phyloP scores from a whole-genome alignment of 1,140 invertebrate genomes.

The Conus ventricosus region DNA sequence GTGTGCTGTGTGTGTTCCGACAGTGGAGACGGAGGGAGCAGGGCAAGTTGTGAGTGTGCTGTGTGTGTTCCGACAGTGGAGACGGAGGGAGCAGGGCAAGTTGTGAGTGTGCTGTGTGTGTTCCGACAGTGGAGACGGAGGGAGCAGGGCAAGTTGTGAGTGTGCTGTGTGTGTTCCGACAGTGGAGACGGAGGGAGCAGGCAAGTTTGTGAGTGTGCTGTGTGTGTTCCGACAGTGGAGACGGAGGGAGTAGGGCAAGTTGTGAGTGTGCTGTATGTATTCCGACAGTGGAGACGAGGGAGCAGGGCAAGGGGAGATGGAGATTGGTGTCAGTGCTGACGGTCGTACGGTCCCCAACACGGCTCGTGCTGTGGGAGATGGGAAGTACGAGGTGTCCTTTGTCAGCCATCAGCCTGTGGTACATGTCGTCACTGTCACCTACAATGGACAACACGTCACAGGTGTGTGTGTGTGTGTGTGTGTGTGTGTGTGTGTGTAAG shows the following conservation, averaged over 20 bases:
- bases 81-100: constrained; percentile 94
- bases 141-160: constrained; percentile 87
- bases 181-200: constrained; percentile 96
- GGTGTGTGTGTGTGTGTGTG: constrained; percentile 76
- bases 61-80: constrained; percentile 81
- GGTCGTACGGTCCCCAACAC: constrained; percentile 96
- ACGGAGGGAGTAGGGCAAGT: constrained; percentile 97
- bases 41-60: constrained; percentile 80
- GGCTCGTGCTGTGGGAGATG: constrained; percentile 96
- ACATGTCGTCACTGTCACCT: constrained; percentile 96
- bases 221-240: constrained; percentile 82
- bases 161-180: too few relatives aligned
- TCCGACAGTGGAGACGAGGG: constrained; percentile 77
- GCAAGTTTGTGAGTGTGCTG: constrained; percentile 79
- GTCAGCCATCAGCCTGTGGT: constrained; percentile 93
- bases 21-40: constrained; percentile 94
- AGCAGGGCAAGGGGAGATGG: constrained; percentile 97
- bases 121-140: constrained; percentile 87
- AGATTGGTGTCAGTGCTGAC: constrained; percentile 94
- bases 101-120: too few relatives aligned
- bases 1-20: too few relatives aligned
- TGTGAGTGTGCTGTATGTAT: background rate
- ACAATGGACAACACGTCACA: constrained; percentile 97
- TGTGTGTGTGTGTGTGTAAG: background rate
- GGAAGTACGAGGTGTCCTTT: constrained; percentile 96